Percentiles rank a stretch among this genome's conserved stretches.
Conservation (phyloP, 2,797 vertebrate genomes). For the Hybognathus amarus region DNA sequence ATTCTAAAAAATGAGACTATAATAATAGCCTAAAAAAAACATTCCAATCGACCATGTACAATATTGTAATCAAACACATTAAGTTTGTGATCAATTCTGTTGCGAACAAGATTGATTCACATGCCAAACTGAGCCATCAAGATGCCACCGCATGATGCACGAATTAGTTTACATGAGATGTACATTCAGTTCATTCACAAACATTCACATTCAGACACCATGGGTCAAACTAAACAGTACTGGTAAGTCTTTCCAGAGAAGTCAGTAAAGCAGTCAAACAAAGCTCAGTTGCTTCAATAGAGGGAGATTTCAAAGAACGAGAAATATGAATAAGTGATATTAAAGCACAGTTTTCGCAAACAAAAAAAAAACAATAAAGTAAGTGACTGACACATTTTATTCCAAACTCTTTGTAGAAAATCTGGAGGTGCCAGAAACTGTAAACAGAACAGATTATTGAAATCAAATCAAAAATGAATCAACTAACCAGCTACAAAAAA, state of each 20-base stretch:
- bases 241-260: background rate
- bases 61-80: too few species aligned
- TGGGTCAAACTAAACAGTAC: background rate
- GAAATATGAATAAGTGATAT: background rate
- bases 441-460: slow-evolving; percentile 18
- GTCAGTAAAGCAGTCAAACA: background rate
- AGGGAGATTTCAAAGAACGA: background rate
- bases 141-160: too few species aligned
- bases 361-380: too few species aligned
- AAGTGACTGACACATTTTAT: background rate
- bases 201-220: background rate
- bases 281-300: background rate
- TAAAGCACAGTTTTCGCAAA: too few species aligned
- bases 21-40: too few species aligned
- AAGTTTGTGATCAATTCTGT: background rate
- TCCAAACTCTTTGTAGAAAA: background rate
- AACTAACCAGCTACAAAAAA: background rate
- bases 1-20: too few species aligned
- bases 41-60: too few species aligned
- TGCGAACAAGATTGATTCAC: background rate
- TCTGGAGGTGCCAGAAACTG: background rate
- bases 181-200: background rate
- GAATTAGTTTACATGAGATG: background rate
- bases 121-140: background rate
- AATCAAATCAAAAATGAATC: slow-evolving; percentile 11